Conservation (phyloP, 2,113 vertebrate species). For the Cacatua alba region DNA sequence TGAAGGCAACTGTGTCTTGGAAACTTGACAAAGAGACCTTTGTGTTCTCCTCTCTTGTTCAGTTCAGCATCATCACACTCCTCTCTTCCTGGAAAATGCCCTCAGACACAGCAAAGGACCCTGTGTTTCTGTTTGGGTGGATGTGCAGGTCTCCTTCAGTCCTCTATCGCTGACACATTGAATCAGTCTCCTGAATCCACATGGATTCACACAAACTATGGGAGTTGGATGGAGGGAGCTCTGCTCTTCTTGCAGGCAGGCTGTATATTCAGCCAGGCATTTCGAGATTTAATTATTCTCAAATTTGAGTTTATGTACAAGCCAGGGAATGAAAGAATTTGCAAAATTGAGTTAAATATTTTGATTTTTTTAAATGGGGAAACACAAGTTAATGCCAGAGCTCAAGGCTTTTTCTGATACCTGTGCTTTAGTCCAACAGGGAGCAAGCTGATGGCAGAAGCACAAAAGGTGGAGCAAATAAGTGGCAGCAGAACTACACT, state of each 20-base stretch:
- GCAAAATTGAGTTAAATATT: neutral
- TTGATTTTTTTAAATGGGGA: neutral
- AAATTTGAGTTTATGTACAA: slow-evolving; percentile 13
- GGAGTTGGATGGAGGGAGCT: neutral
- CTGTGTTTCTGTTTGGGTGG: slow-evolving; percentile 25
- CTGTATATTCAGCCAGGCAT: neutral
- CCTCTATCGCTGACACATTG: neutral
- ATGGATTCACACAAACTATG: slow-evolving; percentile 51
- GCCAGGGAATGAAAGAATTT: neutral
- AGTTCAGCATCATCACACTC: neutral
- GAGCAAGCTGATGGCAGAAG: neutral
- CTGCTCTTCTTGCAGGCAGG: slow-evolving; percentile 1
- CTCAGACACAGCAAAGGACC: neutral
- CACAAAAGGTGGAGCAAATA: neutral
- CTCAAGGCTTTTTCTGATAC: neutral
- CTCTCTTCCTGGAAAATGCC: slow-evolving; percentile 1
- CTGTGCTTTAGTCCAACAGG: neutral
- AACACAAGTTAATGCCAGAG: neutral
- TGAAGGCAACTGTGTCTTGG: slow-evolving; percentile 52
- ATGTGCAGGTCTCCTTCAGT: neutral
- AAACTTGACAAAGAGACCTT: slow-evolving; percentile 46
- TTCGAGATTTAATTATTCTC: slow-evolving; percentile 51
- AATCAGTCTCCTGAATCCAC: slow-evolving; percentile 49
- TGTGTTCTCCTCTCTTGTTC: slow-evolving; percentile 34
- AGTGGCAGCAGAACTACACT: neutral